Base-by-base conservation (phyloP, 30 jellyfish, hydroid and myxozoan species). In the Aurelia coerulea region DNA sequence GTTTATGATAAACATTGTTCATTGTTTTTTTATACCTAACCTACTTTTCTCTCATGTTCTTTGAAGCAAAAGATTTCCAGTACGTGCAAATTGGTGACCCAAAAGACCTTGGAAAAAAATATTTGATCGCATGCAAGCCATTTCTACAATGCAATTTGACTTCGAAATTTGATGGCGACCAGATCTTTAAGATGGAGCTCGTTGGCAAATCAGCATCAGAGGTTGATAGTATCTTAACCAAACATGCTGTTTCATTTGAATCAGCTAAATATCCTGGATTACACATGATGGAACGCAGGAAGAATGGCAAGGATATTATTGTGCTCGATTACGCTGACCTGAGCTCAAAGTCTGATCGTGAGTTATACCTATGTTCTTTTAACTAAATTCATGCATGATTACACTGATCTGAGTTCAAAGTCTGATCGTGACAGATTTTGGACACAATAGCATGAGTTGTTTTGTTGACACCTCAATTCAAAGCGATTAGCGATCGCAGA, bases 71-170 rank as follows among this genome's bases (percentile, higher is more conserved):
- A 18, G 49, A 73, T 17, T 66, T 3, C 39, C 52, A 23, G 73
- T 51, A 31, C 46, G 62, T 73, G 4, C 84, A 64, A 50, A 62
- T 84, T 18, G 93, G 93, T 15, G 93, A 84, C 72, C 93, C 88
- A 0, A 65, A 59, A 4, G 71, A 84, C 71, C 51, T 66, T 9
- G 88, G 62, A 4, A 73, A 39, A 12, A 88, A 88, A 15, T 53
- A 68, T n/a, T 17, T 54, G 62, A 50, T 84, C 5, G 89, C 68
- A 5, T 71, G 93, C 75, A 16, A 31, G 14, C 93, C 93, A 17
- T 14, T 72, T 67, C 39, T 50, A 33, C 89, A 84, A 72, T 64
- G 83, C 59, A 32, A 14, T 5, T 32, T 84, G 35, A 84, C 93
- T 3, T 23, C 39, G 39, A 68, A 71, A 9, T n/a, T 19, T 23